Conservation (phyloP, 2,797 vertebrate genomes). For the Sphaeramia orbicularis region DNA sequence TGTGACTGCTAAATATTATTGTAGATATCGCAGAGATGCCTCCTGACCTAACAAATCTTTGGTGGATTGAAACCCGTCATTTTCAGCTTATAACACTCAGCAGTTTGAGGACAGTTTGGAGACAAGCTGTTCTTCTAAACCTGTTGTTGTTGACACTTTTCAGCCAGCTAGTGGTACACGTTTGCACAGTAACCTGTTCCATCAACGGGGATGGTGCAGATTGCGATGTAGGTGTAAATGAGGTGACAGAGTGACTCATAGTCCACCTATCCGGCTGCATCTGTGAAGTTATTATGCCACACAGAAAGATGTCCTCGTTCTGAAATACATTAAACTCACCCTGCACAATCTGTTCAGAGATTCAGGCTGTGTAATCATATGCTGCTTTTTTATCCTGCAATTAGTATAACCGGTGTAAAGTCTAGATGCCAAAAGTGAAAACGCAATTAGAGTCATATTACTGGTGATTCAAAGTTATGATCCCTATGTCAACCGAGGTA, state of each 20-base stretch:
- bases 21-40: not conserved
- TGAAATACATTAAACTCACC: conserved; percentile 12
- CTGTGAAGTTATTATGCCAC: conserved; percentile 22
- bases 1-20: not conserved
- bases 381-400: conserved; percentile 11
- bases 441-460: not conserved
- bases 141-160: conserved; percentile 44
- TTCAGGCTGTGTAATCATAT: conserved; percentile 8
- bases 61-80: not conserved
- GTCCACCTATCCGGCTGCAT: conserved; percentile 38
- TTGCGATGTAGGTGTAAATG: conserved; percentile 53
- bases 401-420: not conserved
- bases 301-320: conserved; percentile 21
- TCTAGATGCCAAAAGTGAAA: not conserved
- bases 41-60: not conserved
- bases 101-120: conserved; percentile 13
- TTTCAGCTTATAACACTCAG: conserved; percentile 11
- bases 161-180: conserved; percentile 21
- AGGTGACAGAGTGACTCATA: conserved; percentile 60
- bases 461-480: conserved; percentile 7
- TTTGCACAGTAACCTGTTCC: conserved; percentile 43
- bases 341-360: conserved; percentile 1
- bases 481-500: not conserved
- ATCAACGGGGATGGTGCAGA: conserved; percentile 31
- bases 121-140: conserved; percentile 36